These are phyloP conservation scores for Dendrolimus kikuchii DNA, from an alignment of 1,140 invertebrate genomes.

Conservation along the genomic window DNA sequence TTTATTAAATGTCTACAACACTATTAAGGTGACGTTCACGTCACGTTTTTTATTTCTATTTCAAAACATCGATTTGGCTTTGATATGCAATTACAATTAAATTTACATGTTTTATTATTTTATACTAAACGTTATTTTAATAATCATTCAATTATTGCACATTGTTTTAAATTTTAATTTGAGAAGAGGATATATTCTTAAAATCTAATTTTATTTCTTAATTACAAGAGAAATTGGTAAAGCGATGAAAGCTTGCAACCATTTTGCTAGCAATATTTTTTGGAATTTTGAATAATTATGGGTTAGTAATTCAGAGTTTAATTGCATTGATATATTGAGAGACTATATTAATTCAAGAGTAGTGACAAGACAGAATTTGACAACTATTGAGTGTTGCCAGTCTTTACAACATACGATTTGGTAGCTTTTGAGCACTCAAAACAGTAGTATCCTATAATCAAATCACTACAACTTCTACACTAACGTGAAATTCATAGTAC, in stretches of 20 bases:
- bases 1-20: too few species aligned
- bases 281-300: too few species aligned
- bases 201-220: slow-evolving; percentile 11
- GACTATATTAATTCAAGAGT: too few species aligned
- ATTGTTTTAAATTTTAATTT: slow-evolving; percentile 26
- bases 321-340: too few species aligned
- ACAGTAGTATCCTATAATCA: too few species aligned
- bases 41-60: slow-evolving; percentile 17
- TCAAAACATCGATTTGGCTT: slow-evolving; percentile 48
- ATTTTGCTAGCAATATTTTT: slow-evolving; percentile 11
- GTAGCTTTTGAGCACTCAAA: too few species aligned
- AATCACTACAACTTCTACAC: too few species aligned
- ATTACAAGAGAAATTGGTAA: slow-evolving; percentile 17
- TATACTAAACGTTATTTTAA: slow-evolving; percentile 26
- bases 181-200: slow-evolving; percentile 21
- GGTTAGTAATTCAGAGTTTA: too few species aligned
- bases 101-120: slow-evolving; percentile 3
- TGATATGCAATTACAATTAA: slow-evolving; percentile 49
- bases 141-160: slow-evolving; percentile 35
- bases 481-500: slow-evolving; percentile 37
- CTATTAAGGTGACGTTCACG: too few species aligned
- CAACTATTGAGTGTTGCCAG: too few species aligned
- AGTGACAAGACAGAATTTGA: too few species aligned
- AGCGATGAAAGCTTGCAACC: slow-evolving; percentile 23
- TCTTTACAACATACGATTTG: too few species aligned